Evolutionary conservation across 2,797 vertebrate genomes (phyloP), one percentile per base, ranked within the genome.

Genomic region (Sebastes diploproa): DNA sequence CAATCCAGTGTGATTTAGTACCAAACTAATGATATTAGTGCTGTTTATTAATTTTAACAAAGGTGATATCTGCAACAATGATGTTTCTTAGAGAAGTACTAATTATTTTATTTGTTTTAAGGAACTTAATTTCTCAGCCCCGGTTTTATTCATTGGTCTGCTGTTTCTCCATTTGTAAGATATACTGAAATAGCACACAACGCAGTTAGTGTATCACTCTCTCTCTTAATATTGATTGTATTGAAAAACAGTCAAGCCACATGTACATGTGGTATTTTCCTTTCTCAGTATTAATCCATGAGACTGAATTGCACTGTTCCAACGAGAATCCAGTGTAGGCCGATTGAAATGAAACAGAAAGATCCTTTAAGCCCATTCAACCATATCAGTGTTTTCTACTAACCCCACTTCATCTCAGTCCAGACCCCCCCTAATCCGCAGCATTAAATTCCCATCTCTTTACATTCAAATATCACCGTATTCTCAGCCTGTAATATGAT

Each of bases 331-430:
- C 60, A 60, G 27, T 55, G 64, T 69, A 72, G 72, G 75, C 74
- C 68, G n/a, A 76, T 46, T 86, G 54, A 84, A 89, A 91, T 88
- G 83, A 91, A 89, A 93, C 78, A 76, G 38, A 80, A 56, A 82
- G 72, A 86, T 88, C 72, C 81, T 77, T 88, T 78, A 89, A 91
- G 85, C 73, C 81, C 74, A 71, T 89, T 80, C 81, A 88, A 58
- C 88, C 74, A 75, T 81, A 83, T 88, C 80, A 70, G 65, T 83
- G 65, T 87, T 85, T 84, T 82, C 74, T 61, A 22, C 77, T 83
- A 87, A 89, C 80, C 72, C 72, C 78, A 72, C 80, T 87, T 84
- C 75, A 85, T 88, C 82, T 86, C 75, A 14, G 52, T 64, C 84
- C 62, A 84, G 58, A 20, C 30, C 61, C 69, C 12, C 50, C 20